Evolutionary conservation across 1,140 invertebrate genomes (phyloP).

Genomic region (Nilaparvata lugens): DNA sequence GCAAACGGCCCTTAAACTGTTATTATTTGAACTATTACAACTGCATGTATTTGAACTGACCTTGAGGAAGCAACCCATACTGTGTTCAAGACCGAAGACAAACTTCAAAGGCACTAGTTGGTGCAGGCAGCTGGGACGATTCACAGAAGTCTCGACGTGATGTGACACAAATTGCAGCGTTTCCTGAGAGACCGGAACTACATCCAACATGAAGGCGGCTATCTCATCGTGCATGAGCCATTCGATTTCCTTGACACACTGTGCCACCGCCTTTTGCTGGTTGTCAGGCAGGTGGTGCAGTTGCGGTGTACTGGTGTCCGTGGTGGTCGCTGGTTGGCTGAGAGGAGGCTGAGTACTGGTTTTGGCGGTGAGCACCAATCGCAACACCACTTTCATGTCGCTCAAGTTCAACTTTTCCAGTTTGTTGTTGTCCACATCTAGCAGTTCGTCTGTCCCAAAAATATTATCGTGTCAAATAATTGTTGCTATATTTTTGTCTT

Average conservation of each 20-base stretch:
- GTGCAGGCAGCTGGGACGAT: slow-evolving; percentile 46
- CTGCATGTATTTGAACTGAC: too few relatives aligned
- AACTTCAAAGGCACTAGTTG: slow-evolving; percentile 59
- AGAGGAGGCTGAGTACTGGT: background rate
- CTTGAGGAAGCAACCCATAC: slow-evolving; percentile 47
- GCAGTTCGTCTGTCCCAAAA: too few relatives aligned
- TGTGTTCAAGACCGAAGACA: slow-evolving; percentile 50
- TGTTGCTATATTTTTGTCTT: too few relatives aligned
- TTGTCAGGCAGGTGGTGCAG: slow-evolving; percentile 42
- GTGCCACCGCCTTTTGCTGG: slow-evolving; percentile 51
- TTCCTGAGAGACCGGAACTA: slow-evolving; percentile 43
- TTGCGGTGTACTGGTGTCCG: slow-evolving; percentile 27
- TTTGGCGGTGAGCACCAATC: background rate
- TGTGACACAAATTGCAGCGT: slow-evolving; percentile 54
- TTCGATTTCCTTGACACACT: slow-evolving; percentile 55
- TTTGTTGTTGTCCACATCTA: too few relatives aligned
- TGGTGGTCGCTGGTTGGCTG: background rate
- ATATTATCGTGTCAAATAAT: too few relatives aligned
- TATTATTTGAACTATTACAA: too few relatives aligned
- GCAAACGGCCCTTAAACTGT: too few relatives aligned
- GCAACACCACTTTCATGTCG: background rate
- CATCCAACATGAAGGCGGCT: slow-evolving; percentile 52
- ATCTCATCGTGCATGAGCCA: slow-evolving; percentile 70
- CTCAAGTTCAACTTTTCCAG: background rate
- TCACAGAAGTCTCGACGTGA: slow-evolving; percentile 50